Percentiles rank a stretch among this genome's conserved stretches.
phyloP scores from a whole-genome alignment of 1,140 invertebrate species.

The Mactra quadrangularis region DNA sequence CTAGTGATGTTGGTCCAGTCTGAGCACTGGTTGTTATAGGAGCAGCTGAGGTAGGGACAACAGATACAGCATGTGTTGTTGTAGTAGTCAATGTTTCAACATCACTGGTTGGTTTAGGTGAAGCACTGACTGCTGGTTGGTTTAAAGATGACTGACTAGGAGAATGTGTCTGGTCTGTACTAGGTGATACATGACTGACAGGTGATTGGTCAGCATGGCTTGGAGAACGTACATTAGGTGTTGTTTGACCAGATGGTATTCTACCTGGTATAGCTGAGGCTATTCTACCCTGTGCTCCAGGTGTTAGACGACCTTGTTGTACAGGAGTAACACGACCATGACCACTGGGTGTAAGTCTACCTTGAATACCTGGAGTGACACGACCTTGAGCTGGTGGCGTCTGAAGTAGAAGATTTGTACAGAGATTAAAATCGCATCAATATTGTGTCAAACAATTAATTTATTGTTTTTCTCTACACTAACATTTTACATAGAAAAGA shows the following conservation, averaged over 20 bases:
- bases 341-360: constrained; percentile 31
- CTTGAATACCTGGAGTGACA: constrained; percentile 28
- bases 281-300: constrained; percentile 33
- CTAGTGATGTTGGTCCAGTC: not conserved
- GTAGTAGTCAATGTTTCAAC: not conserved
- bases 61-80: not conserved
- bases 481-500: too few species aligned
- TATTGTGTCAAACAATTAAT: too few species aligned
- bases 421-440: not conserved
- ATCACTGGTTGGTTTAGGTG: constrained; percentile 18
- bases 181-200: not conserved
- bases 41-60: too few species aligned
- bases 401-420: constrained; percentile 31
- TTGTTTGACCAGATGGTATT: constrained; percentile 1
- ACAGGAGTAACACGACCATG: constrained; percentile 47
- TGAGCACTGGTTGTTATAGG: too few species aligned
- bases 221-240: constrained; percentile 4
- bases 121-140: not conserved
- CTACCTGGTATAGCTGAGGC: constrained; percentile 10
- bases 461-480: too few species aligned
- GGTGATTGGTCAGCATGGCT: constrained; percentile 7
- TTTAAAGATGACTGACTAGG: not conserved
- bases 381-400: constrained; percentile 42
- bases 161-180: not conserved
- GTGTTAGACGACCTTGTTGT: constrained; percentile 35